A percentile compares a stretch with the other conserved stretches of the same genome.
phyloP scores from a whole-genome alignment of 2,888 invertebrate genomes.

The Microctonus hyperodae region DNA sequence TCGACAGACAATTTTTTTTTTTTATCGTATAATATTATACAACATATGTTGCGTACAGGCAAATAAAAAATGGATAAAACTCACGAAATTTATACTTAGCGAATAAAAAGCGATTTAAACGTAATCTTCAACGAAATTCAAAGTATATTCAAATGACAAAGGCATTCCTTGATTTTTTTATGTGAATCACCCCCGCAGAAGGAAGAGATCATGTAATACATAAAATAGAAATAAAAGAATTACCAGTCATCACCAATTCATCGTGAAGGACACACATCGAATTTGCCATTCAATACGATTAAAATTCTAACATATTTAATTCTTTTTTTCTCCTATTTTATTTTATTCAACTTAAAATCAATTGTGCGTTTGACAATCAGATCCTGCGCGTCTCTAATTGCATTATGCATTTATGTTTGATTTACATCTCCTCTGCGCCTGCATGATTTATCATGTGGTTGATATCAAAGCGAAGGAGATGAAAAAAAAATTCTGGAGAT shows the following conservation, averaged over 20 bases:
- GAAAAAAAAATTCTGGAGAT: neutral
- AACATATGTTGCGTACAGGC: too few species aligned
- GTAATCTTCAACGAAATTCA: neutral
- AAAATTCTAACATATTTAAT: neutral
- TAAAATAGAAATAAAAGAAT: neutral
- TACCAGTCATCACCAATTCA: neutral
- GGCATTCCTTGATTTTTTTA: neutral
- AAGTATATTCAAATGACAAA: neutral
- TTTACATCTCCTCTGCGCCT: neutral
- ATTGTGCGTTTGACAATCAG: neutral
- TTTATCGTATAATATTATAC: too few species aligned
- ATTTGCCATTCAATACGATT: neutral
- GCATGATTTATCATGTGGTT: too few species aligned
- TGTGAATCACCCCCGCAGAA: neutral
- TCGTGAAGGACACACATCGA: neutral
- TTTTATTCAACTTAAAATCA: neutral
- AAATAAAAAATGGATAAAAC: too few species aligned
- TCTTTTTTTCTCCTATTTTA: too few species aligned
- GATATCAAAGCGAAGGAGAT: neutral
- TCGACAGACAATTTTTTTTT: too few species aligned
- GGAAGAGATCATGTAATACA: neutral
- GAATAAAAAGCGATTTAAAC: neutral
- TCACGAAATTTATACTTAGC: too few species aligned
- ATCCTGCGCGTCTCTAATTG: neutral
- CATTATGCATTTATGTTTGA: neutral